Conservation (phyloP, 2,888 invertebrate genomes). For the Anorthoa munda region DNA sequence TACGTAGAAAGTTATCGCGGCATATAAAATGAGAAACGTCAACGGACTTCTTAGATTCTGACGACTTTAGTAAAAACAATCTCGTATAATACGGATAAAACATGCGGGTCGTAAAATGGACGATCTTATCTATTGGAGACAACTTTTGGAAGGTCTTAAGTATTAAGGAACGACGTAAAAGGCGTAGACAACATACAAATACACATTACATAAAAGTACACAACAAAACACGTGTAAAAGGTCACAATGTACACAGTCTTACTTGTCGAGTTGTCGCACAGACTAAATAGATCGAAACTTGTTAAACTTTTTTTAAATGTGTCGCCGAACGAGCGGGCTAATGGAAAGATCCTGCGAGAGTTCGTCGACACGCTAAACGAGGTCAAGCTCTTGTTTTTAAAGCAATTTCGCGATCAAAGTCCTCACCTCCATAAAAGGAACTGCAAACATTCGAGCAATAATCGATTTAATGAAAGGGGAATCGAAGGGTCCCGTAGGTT, state of each 20-base stretch:
- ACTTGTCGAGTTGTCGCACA: constrained; percentile 24
- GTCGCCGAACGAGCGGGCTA: constrained; percentile 51
- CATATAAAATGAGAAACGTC: no score
- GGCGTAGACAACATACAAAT: constrained; percentile 1
- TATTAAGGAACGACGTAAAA: background rate
- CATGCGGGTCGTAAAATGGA: background rate
- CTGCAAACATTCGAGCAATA: constrained; percentile 82
- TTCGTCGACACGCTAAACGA: constrained; percentile 70
- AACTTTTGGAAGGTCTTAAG: constrained; percentile 2
- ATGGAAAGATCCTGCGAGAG: constrained; percentile 64
- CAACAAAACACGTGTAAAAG: constrained; percentile 19
- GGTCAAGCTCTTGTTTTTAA: constrained; percentile 83
- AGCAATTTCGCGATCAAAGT: constrained; percentile 85
- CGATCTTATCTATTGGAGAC: background rate
- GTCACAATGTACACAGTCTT: constrained; percentile 22
- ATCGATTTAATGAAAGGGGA: constrained; percentile 89
- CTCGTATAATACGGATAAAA: background rate
- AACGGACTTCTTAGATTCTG: no score
- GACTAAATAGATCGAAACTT: constrained; percentile 57
- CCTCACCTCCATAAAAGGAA: constrained; percentile 83
- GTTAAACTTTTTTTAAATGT: constrained; percentile 62
- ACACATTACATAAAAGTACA: constrained; percentile 1
- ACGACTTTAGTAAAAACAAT: background rate
- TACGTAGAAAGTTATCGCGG: no score
- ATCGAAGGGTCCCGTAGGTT: constrained; percentile 85